Evolutionary conservation across 2,113 vertebrate species (phyloP), one percentile per base, ranked within the genome.

Genomic region (Lynx canadensis): DNA sequence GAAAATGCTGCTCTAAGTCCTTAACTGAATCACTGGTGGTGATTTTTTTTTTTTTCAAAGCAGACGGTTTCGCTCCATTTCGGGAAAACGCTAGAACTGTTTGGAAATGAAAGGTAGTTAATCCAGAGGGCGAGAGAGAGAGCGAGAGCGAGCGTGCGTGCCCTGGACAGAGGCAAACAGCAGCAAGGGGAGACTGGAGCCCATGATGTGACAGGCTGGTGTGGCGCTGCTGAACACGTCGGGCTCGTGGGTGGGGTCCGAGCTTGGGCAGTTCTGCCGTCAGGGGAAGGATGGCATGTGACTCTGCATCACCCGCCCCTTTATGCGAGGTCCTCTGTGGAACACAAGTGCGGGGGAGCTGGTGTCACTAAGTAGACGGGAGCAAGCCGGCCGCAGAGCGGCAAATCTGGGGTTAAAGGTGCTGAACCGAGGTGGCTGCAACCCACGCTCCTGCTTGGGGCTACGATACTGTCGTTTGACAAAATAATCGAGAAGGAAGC

Each of bases 401-500:
- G 97, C 50, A 89, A 81, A 23, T 78, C 57, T 82, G 71, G 95
- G 86, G 78, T 97, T 74, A 96, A 94, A 91, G 25, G 76, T 85
- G 94, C 74, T 23, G 83, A 74, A 73, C 96, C 50, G 25, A 74
- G 69, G 48, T 60, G 84, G n/a, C 31, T 96, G 55, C 71, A 91
- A 97, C 29, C 63, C 66, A 50, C 27, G 68, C 60, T 92, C 81
- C 66, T 91, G 95, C 97, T 96, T 94, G 82, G 55, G 97, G 97
- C 97, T 88, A 97, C 16, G 98, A 98, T 97, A 97, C 98, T 91
- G 50, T 84, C 4, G 23, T 92, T 97, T 97, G 81, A 95, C 82
- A 69, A 94, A 95, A 94, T 84, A 88, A 96, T 78, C 25, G 23
- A 90, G 97, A 94, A 97, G 92, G 89, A 97, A 97, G 92, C 95